A percentile compares a stretch with the other conserved stretches of the same genome.
Evolutionary conservation across 2,888 invertebrate genomes (phyloP).

Genomic region (Metopia argyrocephala): DNA sequence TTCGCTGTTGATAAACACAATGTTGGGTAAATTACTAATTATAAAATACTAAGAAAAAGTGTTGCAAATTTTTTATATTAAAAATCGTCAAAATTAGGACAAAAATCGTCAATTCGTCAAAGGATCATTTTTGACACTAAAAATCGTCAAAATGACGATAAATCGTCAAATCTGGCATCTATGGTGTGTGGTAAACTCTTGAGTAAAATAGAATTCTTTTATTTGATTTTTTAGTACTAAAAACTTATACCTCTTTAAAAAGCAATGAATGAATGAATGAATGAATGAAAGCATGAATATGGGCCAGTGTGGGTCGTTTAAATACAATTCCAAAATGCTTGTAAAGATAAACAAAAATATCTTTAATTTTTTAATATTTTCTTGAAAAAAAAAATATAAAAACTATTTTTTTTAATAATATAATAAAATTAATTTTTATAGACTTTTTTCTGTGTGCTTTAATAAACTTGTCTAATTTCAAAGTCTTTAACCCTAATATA

Average conservation of each 20-base stretch:
- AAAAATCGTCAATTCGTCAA: too few relatives aligned
- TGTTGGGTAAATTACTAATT: too few relatives aligned
- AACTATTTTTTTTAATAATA: background rate
- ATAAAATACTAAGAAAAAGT: too few relatives aligned
- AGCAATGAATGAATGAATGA: background rate
- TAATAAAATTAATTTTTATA: slow-evolving; percentile 6
- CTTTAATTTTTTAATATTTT: too few relatives aligned
- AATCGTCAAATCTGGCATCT: too few relatives aligned
- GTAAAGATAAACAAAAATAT: background rate
- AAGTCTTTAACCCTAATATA: slow-evolving; percentile 31
- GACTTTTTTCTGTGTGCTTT: slow-evolving; percentile 16
- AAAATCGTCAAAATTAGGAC: too few relatives aligned
- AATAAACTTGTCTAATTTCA: slow-evolving; percentile 7
- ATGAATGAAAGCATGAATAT: background rate
- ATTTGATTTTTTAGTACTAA: background rate
- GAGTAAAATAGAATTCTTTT: background rate
- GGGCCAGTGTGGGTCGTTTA: background rate
- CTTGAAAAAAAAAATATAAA: background rate
- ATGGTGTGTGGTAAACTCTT: too few relatives aligned
- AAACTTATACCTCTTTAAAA: background rate
- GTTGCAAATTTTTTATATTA: too few relatives aligned
- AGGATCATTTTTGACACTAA: too few relatives aligned
- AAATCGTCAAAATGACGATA: too few relatives aligned
- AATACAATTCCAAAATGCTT: background rate
- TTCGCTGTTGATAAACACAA: too few relatives aligned